Conservation (phyloP, 2,888 invertebrate species). For the Cordilura impudica region DNA sequence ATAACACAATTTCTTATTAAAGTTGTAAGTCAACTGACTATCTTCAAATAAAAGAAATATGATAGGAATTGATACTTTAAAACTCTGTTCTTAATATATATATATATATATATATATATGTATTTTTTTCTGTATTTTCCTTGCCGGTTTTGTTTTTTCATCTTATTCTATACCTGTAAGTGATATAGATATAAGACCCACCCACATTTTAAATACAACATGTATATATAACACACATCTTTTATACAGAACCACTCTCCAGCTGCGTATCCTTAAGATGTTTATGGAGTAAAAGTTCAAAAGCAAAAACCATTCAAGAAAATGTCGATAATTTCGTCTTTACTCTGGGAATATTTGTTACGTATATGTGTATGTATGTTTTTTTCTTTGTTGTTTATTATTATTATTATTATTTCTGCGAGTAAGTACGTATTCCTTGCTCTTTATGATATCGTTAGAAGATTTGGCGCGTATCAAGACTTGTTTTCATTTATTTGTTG, state of each 20-base stretch:
- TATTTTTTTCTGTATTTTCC: neutral
- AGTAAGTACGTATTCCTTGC: constrained; percentile 4
- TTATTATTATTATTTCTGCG: neutral
- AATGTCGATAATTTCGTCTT: constrained; percentile 47
- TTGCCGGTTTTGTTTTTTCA: neutral
- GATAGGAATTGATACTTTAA: too few relatives aligned
- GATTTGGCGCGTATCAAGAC: constrained; percentile 58
- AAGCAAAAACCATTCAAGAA: constrained; percentile 48
- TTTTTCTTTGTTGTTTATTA: too few relatives aligned
- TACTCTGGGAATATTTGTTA: neutral
- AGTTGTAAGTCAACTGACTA: too few relatives aligned
- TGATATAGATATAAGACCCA: constrained; percentile 15
- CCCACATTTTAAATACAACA: neutral
- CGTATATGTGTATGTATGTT: neutral
- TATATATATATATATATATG: too few relatives aligned
- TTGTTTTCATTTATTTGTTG: constrained; percentile 27
- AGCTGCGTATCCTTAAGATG: constrained; percentile 42
- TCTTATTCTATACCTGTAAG: neutral
- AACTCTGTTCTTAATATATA: too few relatives aligned
- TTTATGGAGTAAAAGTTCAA: constrained; percentile 55
- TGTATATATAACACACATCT: neutral
- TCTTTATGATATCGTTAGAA: constrained; percentile 23
- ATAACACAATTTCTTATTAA: too few relatives aligned
- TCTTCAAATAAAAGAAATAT: too few relatives aligned
- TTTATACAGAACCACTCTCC: constrained; percentile 20